Conservation (phyloP, 2,888 invertebrate genomes). For the Drosophila cognata region DNA sequence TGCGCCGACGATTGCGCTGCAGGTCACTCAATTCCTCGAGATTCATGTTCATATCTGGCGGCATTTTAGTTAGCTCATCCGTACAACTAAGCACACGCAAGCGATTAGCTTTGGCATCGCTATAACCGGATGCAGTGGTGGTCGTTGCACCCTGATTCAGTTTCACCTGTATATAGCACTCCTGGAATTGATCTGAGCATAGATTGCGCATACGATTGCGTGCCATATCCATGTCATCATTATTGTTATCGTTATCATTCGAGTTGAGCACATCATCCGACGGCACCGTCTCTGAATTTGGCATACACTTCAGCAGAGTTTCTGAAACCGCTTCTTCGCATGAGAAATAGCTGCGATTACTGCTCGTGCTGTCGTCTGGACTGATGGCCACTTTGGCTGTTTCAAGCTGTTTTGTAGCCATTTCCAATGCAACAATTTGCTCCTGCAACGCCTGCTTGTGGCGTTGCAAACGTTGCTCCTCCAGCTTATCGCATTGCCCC, state of each 20-base stretch:
- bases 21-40: slow-evolving; percentile 77
- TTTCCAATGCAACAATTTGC: slow-evolving; percentile 31
- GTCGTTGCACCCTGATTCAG: slow-evolving; percentile 1
- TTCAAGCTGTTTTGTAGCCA: background rate
- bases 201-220: slow-evolving; percentile 70
- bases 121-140: background rate
- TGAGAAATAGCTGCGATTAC: slow-evolving; percentile 54
- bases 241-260: slow-evolving; percentile 76
- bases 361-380: slow-evolving; percentile 52
- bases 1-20: slow-evolving; percentile 83
- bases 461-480: slow-evolving; percentile 67
- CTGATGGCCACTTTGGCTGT: slow-evolving; percentile 18
- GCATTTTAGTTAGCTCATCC: slow-evolving; percentile 56
- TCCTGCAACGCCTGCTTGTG: slow-evolving; percentile 59
- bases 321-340: slow-evolving; percentile 43
- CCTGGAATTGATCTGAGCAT: slow-evolving; percentile 51
- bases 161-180: slow-evolving; percentile 36
- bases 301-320: background rate
- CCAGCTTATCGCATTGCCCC: slow-evolving; percentile 70
- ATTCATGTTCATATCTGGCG: slow-evolving; percentile 74
- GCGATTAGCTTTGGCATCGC: slow-evolving; percentile 87
- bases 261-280: slow-evolving; percentile 82
- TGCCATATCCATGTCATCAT: slow-evolving; percentile 53
- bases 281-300: slow-evolving; percentile 21
- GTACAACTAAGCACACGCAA: slow-evolving; percentile 76